phyloP scores from a whole-genome alignment of 2,797 vertebrate species.

The Pempheris klunzingeri region DNA sequence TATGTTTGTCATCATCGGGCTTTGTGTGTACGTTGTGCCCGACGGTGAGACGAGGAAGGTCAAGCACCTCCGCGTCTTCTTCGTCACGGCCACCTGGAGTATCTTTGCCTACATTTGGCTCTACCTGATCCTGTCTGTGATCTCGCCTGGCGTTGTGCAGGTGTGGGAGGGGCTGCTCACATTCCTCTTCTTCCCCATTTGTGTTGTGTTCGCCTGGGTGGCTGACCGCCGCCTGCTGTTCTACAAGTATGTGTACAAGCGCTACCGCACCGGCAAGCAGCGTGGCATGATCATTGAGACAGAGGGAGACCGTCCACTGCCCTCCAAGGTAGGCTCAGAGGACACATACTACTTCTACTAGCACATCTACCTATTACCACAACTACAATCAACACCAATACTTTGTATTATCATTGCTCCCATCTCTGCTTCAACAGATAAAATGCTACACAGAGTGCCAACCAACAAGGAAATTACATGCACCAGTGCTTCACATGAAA shows the following conservation, averaged over 20 bases:
- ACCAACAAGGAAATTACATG: too few relatives aligned
- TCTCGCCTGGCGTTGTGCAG: constrained; percentile 95
- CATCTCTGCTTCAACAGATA: too few relatives aligned
- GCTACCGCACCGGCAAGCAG: constrained; percentile 96
- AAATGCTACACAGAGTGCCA: too few relatives aligned
- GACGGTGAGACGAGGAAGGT: constrained; percentile 97
- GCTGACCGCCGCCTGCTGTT: constrained; percentile 97
- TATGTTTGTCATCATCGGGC: constrained; percentile 98
- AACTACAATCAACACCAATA: background rate
- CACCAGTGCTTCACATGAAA: too few relatives aligned
- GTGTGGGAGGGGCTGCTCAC: constrained; percentile 98
- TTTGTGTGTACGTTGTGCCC: constrained; percentile 97
- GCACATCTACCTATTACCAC: background rate
- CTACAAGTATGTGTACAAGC: constrained; percentile 99
- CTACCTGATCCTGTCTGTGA: constrained; percentile 97
- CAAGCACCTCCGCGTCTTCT: constrained; percentile 97
- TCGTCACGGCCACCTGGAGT: constrained; percentile 98
- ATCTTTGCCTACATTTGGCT: constrained; percentile 99
- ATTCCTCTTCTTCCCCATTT: constrained; percentile 98
- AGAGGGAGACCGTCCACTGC: constrained; percentile 93
- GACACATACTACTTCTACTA: background rate
- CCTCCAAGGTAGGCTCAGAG: constrained; percentile 86
- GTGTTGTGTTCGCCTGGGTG: constrained; percentile 97
- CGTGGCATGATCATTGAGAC: constrained; percentile 98
- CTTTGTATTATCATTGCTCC: background rate